Percentiles rank a stretch among this genome's conserved stretches.
These are phyloP conservation scores for Seira sanloemensis DNA, from an alignment of 2,888 invertebrate species.

Conservation along the genomic window DNA sequence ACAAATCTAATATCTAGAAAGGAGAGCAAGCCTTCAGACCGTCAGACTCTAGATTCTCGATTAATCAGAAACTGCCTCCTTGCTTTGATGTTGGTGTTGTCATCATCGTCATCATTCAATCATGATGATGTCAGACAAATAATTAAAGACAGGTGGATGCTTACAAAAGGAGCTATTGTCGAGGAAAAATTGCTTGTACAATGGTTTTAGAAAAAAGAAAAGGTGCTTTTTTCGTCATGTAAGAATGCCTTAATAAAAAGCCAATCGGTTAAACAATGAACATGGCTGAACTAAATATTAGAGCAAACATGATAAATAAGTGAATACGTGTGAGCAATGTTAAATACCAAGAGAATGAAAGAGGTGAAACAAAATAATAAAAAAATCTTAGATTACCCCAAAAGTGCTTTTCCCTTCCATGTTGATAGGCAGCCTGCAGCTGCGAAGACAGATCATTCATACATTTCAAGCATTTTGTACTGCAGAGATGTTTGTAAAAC, in stretches of 20 bases:
- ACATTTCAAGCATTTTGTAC: no score
- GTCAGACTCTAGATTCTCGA: background rate
- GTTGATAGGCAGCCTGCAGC: no score
- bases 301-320: background rate
- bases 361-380: no score
- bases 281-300: background rate
- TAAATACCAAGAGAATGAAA: no score
- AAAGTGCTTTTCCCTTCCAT: no score
- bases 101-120: background rate
- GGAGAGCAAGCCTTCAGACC: background rate
- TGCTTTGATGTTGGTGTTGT: background rate
- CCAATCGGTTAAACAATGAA: background rate
- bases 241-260: background rate
- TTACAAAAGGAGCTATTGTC: constrained; percentile 18
- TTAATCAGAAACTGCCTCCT: no score
- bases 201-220: background rate
- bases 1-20: background rate
- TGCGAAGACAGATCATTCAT: no score
- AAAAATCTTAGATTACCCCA: no score
- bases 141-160: constrained; percentile 57
- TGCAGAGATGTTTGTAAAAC: no score
- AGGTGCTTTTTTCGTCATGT: no score
- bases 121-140: constrained; percentile 50
- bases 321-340: no score
- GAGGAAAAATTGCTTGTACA: background rate